A percentile compares a stretch with the other conserved stretches of the same genome.
Conservation (phyloP, 2,888 invertebrate species). For the Nomada lathburiana region DNA sequence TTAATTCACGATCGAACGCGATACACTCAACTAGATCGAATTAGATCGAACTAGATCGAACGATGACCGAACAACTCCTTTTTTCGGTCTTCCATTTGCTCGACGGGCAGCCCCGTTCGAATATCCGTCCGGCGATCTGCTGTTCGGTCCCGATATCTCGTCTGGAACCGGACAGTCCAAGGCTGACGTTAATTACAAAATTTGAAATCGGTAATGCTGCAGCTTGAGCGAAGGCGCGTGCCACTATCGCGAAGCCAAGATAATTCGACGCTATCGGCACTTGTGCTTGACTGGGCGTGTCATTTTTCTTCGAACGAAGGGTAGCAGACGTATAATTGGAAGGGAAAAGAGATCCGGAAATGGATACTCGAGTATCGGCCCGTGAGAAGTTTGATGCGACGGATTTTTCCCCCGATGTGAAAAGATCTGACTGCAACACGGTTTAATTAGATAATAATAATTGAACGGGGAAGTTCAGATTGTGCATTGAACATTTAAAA, state of each 20-base stretch:
- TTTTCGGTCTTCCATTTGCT: background rate
- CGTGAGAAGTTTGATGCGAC: background rate
- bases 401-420: background rate
- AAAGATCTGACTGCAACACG: no score
- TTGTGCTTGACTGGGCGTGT: no score
- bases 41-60: conserved; percentile 2
- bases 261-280: conserved; percentile 9
- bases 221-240: background rate
- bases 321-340: conserved; percentile 6
- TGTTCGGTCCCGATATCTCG: background rate
- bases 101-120: background rate
- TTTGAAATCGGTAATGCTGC: conserved; percentile 45
- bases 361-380: background rate
- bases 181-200: conserved; percentile 32
- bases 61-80: background rate
- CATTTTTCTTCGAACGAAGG: conserved; percentile 13
- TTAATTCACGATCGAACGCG: conserved; percentile 57
- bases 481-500: no score
- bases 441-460: no score
- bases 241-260: background rate
- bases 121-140: conserved; percentile 8
- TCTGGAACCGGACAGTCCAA: background rate
- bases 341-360: background rate
- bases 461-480: no score
- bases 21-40: conserved; percentile 34